A percentile compares a stretch with the other conserved stretches of the same genome.
Evolutionary conservation across 2,888 invertebrate species (phyloP).

Genomic region (Microctonus aethiopoides): DNA sequence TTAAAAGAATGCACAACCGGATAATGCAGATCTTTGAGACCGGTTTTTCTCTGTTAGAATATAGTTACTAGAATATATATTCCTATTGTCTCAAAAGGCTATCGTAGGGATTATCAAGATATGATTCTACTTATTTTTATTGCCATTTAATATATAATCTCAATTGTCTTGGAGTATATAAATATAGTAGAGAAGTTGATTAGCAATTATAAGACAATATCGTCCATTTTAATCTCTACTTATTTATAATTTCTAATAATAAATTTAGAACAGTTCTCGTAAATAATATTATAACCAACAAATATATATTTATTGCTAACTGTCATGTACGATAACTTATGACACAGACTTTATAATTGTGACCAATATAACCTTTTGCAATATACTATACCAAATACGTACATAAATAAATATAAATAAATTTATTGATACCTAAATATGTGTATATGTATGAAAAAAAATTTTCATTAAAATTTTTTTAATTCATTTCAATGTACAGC

Average conservation of each 20-base stretch:
- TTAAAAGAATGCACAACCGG: constrained; percentile 23
- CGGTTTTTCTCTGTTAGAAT: constrained; percentile 23
- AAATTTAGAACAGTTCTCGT: not conserved
- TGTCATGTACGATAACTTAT: not conserved
- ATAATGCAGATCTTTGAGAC: constrained; percentile 30
- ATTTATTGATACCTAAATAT: no score
- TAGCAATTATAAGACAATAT: not conserved
- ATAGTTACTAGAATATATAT: not conserved
- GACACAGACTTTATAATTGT: constrained; percentile 7
- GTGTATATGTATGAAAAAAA: no score
- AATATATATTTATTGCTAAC: not conserved
- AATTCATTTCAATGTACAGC: constrained; percentile 44
- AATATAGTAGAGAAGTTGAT: not conserved
- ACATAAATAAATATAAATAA: no score
- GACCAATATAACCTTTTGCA: not conserved
- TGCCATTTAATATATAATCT: not conserved
- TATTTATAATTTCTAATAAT: not conserved
- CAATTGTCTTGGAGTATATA: not conserved
- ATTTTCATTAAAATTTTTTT: no score
- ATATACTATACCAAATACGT: no score
- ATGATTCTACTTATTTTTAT: not conserved
- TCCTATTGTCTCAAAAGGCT: constrained; percentile 18
- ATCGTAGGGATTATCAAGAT: constrained; percentile 17
- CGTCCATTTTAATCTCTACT: not conserved
- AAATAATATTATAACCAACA: not conserved